Conservation (phyloP, 1,140 invertebrate genomes). For the Fopius arisanus region DNA sequence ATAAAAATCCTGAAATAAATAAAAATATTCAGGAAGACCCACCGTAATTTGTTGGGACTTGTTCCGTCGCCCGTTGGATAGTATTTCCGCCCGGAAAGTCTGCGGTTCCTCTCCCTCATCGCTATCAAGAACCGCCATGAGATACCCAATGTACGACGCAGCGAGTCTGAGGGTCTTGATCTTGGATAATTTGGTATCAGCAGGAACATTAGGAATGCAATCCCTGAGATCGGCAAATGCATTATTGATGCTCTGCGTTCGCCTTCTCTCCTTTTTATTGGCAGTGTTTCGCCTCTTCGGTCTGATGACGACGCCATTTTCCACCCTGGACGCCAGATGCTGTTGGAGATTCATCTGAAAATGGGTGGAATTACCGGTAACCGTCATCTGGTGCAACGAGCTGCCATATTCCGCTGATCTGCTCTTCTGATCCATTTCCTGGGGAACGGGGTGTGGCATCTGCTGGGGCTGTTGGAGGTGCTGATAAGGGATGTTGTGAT, state of each 20-base stretch:
- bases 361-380: neutral
- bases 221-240: constrained; percentile 91
- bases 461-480: constrained; percentile 37
- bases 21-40: constrained; percentile 25
- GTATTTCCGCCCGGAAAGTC: constrained; percentile 77
- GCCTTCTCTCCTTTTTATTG: constrained; percentile 91
- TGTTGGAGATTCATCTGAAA: constrained; percentile 32
- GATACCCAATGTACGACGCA: constrained; percentile 90
- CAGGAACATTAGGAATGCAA: constrained; percentile 94
- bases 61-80: constrained; percentile 62
- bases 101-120: constrained; percentile 75
- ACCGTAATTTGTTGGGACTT: constrained; percentile 52
- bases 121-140: constrained; percentile 82
- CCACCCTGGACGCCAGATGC: constrained; percentile 30
- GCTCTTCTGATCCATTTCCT: constrained; percentile 24
- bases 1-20: neutral
- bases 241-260: constrained; percentile 94
- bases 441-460: neutral
- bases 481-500: constrained; percentile 46
- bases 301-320: constrained; percentile 37
- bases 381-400: neutral
- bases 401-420: constrained; percentile 31
- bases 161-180: constrained; percentile 91
- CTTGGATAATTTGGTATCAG: constrained; percentile 93
- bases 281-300: constrained; percentile 79